These are phyloP conservation scores for Copsychus sechellarum DNA, from an alignment of 2,113 vertebrate species.

Conservation along the genomic window DNA sequence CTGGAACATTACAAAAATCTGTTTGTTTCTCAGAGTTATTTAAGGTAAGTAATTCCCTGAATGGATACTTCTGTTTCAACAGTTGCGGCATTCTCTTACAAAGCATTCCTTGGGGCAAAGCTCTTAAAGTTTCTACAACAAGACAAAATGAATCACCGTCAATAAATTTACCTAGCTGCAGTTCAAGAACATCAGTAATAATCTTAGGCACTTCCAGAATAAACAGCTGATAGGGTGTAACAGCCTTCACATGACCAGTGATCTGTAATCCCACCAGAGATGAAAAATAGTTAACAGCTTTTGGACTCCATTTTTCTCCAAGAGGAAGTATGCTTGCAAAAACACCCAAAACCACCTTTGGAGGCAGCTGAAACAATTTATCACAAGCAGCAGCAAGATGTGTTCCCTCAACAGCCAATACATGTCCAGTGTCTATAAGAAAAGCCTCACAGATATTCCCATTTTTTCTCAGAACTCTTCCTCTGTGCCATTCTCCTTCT, in stretches of 20 bases:
- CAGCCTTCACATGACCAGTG: constrained; percentile 79
- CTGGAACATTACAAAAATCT: constrained; percentile 72
- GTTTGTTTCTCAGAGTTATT: not conserved
- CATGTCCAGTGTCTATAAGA: constrained; percentile 84
- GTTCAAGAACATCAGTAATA: constrained; percentile 75
- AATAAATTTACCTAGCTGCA: constrained; percentile 80
- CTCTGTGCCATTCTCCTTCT: constrained; percentile 85
- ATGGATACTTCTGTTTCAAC: constrained; percentile 15
- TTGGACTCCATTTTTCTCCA: constrained; percentile 72
- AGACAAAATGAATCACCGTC: constrained; percentile 86
- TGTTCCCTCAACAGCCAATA: constrained; percentile 70
- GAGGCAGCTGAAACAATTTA: constrained; percentile 84
- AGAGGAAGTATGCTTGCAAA: constrained; percentile 86
- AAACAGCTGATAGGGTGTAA: constrained; percentile 79
- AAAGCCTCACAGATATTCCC: constrained; percentile 74
- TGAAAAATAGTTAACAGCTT: constrained; percentile 81
- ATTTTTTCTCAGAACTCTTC: constrained; percentile 80
- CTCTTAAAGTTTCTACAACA: constrained; percentile 81
- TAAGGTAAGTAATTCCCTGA: not conserved
- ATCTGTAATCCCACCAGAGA: constrained; percentile 79
- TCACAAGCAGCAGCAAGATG: constrained; percentile 77
- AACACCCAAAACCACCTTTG: constrained; percentile 84
- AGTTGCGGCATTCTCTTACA: constrained; percentile 57
- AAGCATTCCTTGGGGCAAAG: constrained; percentile 59
- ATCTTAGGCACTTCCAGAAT: constrained; percentile 85